A percentile compares a stretch with the other conserved stretches of the same genome.
These are phyloP conservation scores for Steatornis caripensis DNA, from an alignment of 2,113 vertebrate species.

Conservation along the genomic window DNA sequence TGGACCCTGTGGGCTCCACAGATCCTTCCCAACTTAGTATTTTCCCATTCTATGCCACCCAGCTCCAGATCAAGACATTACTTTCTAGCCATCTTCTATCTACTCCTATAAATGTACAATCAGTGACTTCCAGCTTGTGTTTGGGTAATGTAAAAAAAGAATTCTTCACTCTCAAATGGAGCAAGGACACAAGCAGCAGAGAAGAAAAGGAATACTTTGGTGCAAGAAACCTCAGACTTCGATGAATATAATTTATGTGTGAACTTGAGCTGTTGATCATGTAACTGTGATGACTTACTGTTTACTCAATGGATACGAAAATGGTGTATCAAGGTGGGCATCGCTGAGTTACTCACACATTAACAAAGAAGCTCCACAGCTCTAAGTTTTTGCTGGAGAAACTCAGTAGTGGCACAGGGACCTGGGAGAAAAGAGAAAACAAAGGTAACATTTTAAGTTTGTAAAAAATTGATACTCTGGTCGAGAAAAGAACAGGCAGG, in stretches of 20 bases:
- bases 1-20: neutral
- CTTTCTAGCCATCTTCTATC: neutral
- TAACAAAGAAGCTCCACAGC: neutral
- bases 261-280: neutral
- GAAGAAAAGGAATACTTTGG: neutral
- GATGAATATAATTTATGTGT: neutral
- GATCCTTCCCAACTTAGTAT: neutral
- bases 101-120: neutral
- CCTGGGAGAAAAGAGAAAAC: neutral
- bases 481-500: neutral
- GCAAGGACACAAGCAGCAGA: neutral
- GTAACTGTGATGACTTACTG: neutral
- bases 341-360: neutral
- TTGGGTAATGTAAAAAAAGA: neutral
- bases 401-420: neutral
- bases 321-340: neutral
- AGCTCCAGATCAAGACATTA: neutral
- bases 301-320: neutral
- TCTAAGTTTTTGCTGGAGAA: neutral
- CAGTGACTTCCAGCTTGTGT: neutral
- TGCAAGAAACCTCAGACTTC: neutral
- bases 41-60: neutral
- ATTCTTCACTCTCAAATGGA: neutral
- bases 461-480: neutral
- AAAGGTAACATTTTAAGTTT: neutral